These are phyloP conservation scores for Ceratina japonica DNA, from an alignment of 1,140 invertebrate species.

Conservation along the genomic window DNA sequence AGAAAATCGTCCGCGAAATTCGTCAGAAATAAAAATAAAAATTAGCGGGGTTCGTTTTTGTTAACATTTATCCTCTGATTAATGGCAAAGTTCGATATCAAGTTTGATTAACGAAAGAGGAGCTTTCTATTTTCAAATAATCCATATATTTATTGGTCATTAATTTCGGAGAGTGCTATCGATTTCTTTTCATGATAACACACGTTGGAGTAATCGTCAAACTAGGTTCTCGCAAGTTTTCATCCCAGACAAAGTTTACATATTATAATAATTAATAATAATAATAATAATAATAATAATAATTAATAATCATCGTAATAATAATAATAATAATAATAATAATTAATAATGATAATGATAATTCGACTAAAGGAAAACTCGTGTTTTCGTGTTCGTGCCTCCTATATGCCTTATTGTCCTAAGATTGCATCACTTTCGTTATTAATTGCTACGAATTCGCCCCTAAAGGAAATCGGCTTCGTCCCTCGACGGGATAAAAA, in stretches of 20 bases:
- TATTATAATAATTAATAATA: no score
- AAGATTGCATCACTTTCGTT: slow-evolving; percentile 11
- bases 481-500: neutral
- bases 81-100: no score
- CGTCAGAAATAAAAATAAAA: no score
- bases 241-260: slow-evolving; percentile 9
- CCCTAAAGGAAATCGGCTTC: neutral
- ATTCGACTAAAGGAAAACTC: neutral
- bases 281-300: no score
- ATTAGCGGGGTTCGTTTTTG: no score
- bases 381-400: slow-evolving; percentile 1
- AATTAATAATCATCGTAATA: no score
- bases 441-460: neutral
- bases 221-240: slow-evolving; percentile 3
- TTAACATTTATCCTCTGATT: no score
- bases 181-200: slow-evolving; percentile 1
- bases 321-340: no score
- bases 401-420: slow-evolving; percentile 20
- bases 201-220: slow-evolving; percentile 4
- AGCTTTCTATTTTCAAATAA: slow-evolving; percentile 26
- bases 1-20: no score
- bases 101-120: neutral
- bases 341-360: no score
- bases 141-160: slow-evolving; percentile 24
- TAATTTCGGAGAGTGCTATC: neutral